Evolutionary conservation across 2,113 vertebrate species (phyloP).

Genomic region (Thunnus thynnus): DNA sequence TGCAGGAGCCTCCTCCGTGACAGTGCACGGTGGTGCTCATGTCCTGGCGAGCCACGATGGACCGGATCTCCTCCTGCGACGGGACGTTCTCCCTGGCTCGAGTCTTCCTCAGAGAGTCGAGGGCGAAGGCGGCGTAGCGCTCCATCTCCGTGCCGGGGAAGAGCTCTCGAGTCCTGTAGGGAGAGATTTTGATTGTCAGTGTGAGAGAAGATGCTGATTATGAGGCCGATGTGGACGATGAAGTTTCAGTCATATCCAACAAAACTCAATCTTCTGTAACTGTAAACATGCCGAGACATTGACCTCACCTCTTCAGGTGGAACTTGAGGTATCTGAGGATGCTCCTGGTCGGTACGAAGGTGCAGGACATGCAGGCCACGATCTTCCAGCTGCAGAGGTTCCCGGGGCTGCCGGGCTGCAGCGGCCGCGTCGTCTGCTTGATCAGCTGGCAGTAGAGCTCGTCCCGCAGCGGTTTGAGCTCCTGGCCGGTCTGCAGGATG

Average conservation of each 20-base stretch:
- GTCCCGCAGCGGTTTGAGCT: conserved; percentile 92
- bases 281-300: too few species aligned
- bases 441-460: conserved; percentile 98
- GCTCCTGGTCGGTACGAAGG: conserved; percentile 90
- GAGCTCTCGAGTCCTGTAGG: conserved; percentile 89
- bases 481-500: conserved; percentile 92
- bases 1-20: conserved; percentile 97
- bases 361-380: conserved; percentile 93
- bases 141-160: conserved; percentile 93
- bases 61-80: conserved; percentile 93
- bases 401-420: conserved; percentile 85
- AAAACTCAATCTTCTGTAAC: too few species aligned
- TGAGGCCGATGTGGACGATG: too few species aligned
- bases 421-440: conserved; percentile 93
- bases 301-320: conserved; percentile 92
- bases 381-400: conserved; percentile 94
- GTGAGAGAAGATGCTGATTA: too few species aligned
- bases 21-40: conserved; percentile 96
- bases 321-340: conserved; percentile 96
- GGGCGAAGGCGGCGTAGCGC: conserved; percentile 90
- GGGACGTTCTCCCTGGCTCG: conserved; percentile 94
- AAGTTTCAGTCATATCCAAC: too few species aligned
- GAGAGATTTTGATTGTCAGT: neutral
- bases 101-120: conserved; percentile 92
- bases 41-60: conserved; percentile 92